Base-by-base conservation (phyloP, 2,113 vertebrate species). In the Rhipidura dahli region DNA sequence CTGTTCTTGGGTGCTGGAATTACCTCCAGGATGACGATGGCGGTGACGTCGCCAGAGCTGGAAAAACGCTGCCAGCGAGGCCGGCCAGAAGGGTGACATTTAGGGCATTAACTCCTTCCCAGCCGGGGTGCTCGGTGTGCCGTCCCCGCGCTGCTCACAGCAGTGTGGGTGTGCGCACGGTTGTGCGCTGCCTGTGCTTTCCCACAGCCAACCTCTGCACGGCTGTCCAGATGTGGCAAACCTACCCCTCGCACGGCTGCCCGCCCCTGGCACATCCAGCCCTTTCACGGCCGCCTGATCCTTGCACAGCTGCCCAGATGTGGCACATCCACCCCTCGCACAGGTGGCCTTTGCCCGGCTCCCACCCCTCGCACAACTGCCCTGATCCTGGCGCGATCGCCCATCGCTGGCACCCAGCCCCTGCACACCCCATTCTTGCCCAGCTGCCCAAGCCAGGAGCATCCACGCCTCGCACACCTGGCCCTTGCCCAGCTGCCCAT, bases 141-240 rank as follows among this genome's bases (percentile, higher is more conserved):
- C 10, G 13, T 2, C 21, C 21, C 53, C 3, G 16, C 49, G 1
- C 1, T 4, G 53, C 75, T 17, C 39, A 10, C 71, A 1, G 35
- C 18, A 4, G 31, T 7, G 65, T 4, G 61, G 31, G 51, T 6
- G 69, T 3, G 53, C 60, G 10, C 40, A 11, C 15, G 47, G 13
- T 20, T 0, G 44, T 7, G 87, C 2, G 1, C 14, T 1, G 14
- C 13, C 13, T 0, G 13, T 7, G 23, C 37, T 24, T n/a, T 45
- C n/a, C 19, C 64, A n/a, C 26, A 27, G 3, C 44, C n/a, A 7
- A 5, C 5, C 13, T 49, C 12, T 2, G 66, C 53, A 15, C 4
- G 1, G 2, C 39, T 22, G 11, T 1, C 35, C 26, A 14, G 42
- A 33, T 28, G 42, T 9, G 80, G 3, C 49, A 10, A 6, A 60